Evolutionary conservation across 1,140 invertebrate genomes (phyloP).

Genomic region (Bicyclus anynana): DNA sequence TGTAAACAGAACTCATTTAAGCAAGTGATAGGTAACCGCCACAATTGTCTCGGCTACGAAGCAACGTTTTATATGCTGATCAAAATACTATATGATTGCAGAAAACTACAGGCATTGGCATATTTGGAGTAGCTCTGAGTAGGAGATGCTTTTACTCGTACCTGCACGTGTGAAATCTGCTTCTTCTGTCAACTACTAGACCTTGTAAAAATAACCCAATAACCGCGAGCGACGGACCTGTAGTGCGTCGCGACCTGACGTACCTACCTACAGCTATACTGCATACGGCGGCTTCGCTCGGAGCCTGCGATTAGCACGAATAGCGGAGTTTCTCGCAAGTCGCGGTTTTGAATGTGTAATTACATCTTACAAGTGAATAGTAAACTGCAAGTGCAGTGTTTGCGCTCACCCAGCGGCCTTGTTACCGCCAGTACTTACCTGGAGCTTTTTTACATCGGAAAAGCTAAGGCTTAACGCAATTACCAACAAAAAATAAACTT

Average conservation of each 20-base stretch:
- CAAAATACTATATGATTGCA: too few species aligned
- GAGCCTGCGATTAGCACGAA: not conserved
- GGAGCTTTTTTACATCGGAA: not conserved
- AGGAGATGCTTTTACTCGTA: too few species aligned
- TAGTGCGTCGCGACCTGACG: not conserved
- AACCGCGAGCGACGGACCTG: not conserved
- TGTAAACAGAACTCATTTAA: too few species aligned
- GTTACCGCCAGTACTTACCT: not conserved
- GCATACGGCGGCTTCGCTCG: not conserved
- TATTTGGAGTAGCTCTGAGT: too few species aligned
- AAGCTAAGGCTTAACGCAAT: not conserved
- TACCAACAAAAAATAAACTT: too few species aligned
- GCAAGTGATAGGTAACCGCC: too few species aligned
- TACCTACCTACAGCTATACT: not conserved
- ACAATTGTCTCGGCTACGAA: too few species aligned
- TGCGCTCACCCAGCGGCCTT: not conserved
- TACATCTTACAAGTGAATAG: not conserved
- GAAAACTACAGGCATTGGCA: too few species aligned
- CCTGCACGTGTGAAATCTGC: too few species aligned
- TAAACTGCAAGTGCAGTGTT: not conserved
- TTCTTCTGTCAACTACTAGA: too few species aligned
- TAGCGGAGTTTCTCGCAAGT: not conserved
- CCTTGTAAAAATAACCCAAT: too few species aligned
- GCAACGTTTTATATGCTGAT: too few species aligned
- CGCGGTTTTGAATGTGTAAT: not conserved